These are phyloP conservation scores for Nothobranchius kuhntae DNA, from an alignment of 2,113 vertebrate genomes.

Conservation along the genomic window DNA sequence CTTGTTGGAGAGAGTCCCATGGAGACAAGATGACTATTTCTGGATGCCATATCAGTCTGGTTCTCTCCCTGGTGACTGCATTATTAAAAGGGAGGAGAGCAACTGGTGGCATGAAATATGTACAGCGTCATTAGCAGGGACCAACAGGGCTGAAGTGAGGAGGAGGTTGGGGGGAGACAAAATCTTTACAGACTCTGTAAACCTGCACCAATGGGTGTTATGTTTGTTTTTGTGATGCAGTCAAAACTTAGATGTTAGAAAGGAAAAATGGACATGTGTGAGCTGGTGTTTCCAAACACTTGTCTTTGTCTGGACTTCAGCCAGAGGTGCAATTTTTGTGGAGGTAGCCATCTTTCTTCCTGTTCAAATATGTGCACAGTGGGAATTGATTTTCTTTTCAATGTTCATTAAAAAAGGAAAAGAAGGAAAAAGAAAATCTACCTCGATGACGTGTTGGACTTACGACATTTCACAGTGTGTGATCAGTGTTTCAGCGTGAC, in stretches of 20 bases:
- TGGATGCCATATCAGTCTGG: slow-evolving; percentile 46
- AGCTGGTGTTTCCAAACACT: not conserved
- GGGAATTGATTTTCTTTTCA: not conserved
- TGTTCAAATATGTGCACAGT: not conserved
- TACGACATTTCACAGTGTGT: not conserved
- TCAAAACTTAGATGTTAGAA: not conserved
- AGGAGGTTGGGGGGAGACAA: not conserved
- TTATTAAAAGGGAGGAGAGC: slow-evolving; percentile 50
- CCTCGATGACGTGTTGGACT: not conserved
- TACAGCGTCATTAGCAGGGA: slow-evolving; percentile 50
- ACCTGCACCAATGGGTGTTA: no score
- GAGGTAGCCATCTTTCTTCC: not conserved
- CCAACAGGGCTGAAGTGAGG: slow-evolving; percentile 14
- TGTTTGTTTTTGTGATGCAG: not conserved
- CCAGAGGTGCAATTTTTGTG: not conserved
- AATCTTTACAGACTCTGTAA: slow-evolving; percentile 9
- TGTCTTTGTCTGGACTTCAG: not conserved
- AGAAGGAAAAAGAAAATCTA: not conserved
- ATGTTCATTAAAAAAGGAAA: not conserved
- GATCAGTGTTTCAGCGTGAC: not conserved
- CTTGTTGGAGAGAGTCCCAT: slow-evolving; percentile 28
- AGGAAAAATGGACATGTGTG: not conserved
- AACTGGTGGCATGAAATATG: slow-evolving; percentile 62
- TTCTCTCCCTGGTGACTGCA: slow-evolving; percentile 31
- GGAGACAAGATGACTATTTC: slow-evolving; percentile 59